Evolutionary conservation across 2,113 vertebrate genomes (phyloP), one percentile per base, ranked within the genome.

Genomic region (Verasper variegatus): DNA sequence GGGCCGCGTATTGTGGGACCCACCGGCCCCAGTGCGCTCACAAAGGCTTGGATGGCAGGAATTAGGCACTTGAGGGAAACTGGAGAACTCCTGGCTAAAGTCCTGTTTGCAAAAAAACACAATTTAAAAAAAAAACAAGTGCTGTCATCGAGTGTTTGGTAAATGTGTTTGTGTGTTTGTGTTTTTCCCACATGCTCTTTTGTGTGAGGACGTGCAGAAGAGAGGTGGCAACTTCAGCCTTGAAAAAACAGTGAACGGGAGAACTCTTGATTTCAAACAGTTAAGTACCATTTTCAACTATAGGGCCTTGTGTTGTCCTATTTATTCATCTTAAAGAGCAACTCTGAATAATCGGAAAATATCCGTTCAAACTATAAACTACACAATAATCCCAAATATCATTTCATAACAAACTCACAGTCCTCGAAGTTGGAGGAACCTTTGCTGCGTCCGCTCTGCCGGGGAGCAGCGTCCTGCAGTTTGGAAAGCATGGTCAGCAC

Each of bases 121-220:
- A 84, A 88, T 89, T 92, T 81, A 86, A 56, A 56, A 54, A 83
- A 83, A 91, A 92, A 93, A 92, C 90, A 93, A 94, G 91, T 92
- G 92, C 56, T 12, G 70, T 86, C 83, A 92, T 89, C 81, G 49
- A 68, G 76, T 75, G 68, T 69, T 55, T 80, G 18, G 51, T 67
- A 47, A 79, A 76, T 54, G 81, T 24, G 9, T 55, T 31, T 1
- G 21, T 21, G 57, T 60, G 68, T 83, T 86, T 74, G 70, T 87
- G 56, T 89, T 72, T 78, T 79, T 40, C 26, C n/a, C 14, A 23
- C 23, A 24, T 13, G 20, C 5, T 72, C 26, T 47, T 51, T 75
- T 59, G 68, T 74, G 66, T 60, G 47, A 76, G 51, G 8, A 20
- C 5, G 47, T 51, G 47, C 13, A 42, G 40, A 42, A 42, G 40